phyloP scores from a whole-genome alignment of 2,888 invertebrate genomes.

The Polymixis flavicincta region DNA sequence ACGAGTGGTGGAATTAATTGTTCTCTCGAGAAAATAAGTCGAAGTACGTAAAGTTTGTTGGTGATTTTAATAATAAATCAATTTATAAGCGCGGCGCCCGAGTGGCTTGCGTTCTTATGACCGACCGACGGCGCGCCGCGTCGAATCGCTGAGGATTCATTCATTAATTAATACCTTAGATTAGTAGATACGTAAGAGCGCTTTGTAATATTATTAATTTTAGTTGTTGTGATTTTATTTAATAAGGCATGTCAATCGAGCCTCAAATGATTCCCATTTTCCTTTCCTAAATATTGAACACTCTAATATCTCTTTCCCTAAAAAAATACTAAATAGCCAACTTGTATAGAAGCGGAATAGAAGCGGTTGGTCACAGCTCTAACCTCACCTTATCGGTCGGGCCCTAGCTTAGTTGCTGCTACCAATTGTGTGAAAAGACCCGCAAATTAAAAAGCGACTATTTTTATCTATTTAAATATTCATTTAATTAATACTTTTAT shows the following conservation, averaged over 20 bases:
- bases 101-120: constrained; percentile 28
- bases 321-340: too few relatives aligned
- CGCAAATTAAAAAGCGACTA: too few relatives aligned
- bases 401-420: neutral
- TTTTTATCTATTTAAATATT: too few relatives aligned
- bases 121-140: constrained; percentile 11
- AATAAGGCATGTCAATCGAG: neutral
- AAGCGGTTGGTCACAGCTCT: neutral
- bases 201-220: constrained; percentile 30
- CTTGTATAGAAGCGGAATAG: too few relatives aligned
- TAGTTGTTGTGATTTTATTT: neutral
- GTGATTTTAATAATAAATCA: constrained; percentile 73
- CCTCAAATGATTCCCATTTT: too few relatives aligned
- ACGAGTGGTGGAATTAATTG: constrained; percentile 55
- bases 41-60: constrained; percentile 57
- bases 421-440: too few relatives aligned
- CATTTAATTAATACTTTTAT: too few relatives aligned
- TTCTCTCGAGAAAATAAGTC: constrained; percentile 53
- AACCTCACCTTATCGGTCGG: neutral
- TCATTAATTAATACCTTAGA: constrained; percentile 61
- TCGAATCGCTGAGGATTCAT: constrained; percentile 47
- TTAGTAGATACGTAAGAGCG: constrained; percentile 41
- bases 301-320: too few relatives aligned
- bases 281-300: too few relatives aligned
- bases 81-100: constrained; percentile 68